Conservation (phyloP, 2,888 invertebrate species). For the Alentia gelatinosa region DNA sequence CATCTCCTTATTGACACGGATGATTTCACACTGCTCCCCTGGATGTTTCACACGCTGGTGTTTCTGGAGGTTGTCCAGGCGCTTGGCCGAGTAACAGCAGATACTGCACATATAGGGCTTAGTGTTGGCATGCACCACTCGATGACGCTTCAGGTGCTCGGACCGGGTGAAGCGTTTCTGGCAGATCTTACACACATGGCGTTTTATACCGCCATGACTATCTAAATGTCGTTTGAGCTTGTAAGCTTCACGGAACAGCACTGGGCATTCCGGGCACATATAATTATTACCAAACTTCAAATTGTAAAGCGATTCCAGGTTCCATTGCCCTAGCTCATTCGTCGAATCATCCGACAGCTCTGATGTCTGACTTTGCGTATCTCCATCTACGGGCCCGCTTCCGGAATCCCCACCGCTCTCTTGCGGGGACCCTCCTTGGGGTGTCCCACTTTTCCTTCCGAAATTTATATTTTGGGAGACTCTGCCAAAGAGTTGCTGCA, state of each 20-base stretch:
- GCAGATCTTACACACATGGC: conserved; percentile 28
- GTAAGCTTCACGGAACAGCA: conserved; percentile 6
- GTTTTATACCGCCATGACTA: conserved; percentile 19
- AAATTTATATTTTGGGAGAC: background rate
- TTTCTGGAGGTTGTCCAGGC: conserved; percentile 38
- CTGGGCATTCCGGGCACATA: conserved; percentile 40
- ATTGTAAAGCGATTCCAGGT: background rate
- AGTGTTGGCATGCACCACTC: conserved; percentile 64
- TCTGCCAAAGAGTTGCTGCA: background rate
- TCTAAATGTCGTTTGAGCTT: conserved; percentile 20
- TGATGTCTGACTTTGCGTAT: background rate
- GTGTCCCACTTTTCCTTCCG: background rate
- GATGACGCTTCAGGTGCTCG: conserved; percentile 59
- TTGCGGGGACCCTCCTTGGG: background rate
- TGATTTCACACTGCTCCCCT: background rate
- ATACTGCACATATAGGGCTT: conserved; percentile 62
- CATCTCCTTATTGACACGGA: conserved; percentile 41
- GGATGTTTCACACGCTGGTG: conserved; percentile 17
- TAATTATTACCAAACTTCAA: conserved; percentile 32
- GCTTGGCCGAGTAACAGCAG: conserved; percentile 6
- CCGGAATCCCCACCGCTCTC: background rate
- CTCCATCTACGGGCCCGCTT: background rate
- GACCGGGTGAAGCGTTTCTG: conserved; percentile 19
- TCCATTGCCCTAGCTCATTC: background rate
- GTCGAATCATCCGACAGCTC: background rate